Evolutionary conservation across 2,797 vertebrate species (phyloP).

Genomic region (Masticophis lateralis): DNA sequence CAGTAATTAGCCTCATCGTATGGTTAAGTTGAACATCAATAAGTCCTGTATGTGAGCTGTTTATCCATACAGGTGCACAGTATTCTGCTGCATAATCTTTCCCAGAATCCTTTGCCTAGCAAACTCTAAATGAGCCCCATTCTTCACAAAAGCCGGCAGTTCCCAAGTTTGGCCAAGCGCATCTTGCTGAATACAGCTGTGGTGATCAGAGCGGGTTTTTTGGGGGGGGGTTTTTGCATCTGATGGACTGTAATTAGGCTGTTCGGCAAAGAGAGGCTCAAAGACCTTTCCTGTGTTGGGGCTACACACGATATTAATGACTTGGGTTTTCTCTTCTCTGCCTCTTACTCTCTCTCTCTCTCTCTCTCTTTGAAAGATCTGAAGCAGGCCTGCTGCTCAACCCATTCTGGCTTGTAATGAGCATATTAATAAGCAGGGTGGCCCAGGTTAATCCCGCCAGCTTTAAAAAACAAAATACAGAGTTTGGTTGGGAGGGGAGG

Average conservation of each 20-base stretch:
- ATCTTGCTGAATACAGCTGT: not conserved
- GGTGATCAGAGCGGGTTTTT: not conserved
- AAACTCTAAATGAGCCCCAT: not conserved
- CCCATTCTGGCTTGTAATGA: not conserved
- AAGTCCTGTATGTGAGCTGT: too few species aligned
- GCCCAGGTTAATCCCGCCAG: slow-evolving; percentile 9
- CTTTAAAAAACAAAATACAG: slow-evolving; percentile 34
- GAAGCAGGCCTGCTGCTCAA: not conserved
- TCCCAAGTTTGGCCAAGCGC: not conserved
- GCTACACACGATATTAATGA: not conserved
- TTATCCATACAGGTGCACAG: too few species aligned
- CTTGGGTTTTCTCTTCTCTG: not conserved
- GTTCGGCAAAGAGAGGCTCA: not conserved
- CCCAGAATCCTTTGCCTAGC: not conserved
- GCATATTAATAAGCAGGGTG: not conserved
- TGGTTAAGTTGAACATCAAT: too few species aligned
- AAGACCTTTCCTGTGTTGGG: not conserved
- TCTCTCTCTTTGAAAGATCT: not conserved
- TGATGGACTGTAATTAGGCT: too few species aligned
- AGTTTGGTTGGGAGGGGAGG: slow-evolving; percentile 6
- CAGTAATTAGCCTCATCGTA: too few species aligned
- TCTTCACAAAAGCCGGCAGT: not conserved
- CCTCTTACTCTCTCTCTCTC: not conserved
- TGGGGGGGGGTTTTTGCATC: not conserved
- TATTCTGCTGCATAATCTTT: too few species aligned